phyloP scores from a whole-genome alignment of 1,140 invertebrate species.

The Bombus turneri region DNA sequence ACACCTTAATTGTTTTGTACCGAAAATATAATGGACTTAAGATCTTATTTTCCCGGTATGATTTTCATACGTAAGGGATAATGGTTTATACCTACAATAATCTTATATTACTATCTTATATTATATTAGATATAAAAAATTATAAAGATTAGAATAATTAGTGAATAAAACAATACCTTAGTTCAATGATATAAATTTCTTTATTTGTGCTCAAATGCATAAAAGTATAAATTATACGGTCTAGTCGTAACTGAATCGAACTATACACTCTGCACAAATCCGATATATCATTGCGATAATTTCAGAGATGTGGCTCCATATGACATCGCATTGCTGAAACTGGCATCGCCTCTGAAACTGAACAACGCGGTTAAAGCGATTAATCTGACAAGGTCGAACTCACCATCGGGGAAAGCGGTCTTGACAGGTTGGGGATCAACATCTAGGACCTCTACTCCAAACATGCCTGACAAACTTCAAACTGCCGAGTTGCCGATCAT shows the following conservation, averaged over 20 bases:
- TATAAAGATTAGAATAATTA: neutral
- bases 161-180: neutral
- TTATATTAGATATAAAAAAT: no score
- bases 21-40: no score
- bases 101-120: no score
- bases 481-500: conserved; percentile 60
- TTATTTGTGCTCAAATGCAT: neutral
- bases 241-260: neutral
- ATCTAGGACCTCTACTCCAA: conserved; percentile 27
- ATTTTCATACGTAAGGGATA: neutral
- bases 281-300: neutral
- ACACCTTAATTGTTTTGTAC: no score
- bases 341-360: conserved; percentile 77
- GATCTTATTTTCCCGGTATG: no score
- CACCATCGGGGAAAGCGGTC: conserved; percentile 68
- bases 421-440: conserved; percentile 83
- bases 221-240: no score
- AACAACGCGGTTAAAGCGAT: conserved; percentile 82
- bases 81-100: no score
- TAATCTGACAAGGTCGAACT: conserved; percentile 77
- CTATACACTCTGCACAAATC: neutral
- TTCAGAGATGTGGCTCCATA: conserved; percentile 81
- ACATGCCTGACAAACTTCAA: conserved; percentile 65
- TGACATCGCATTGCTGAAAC: conserved; percentile 86
- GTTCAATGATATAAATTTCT: neutral